Base-by-base conservation (phyloP, 2,113 vertebrate species). In the Ivindomyrus marchei region DNA sequence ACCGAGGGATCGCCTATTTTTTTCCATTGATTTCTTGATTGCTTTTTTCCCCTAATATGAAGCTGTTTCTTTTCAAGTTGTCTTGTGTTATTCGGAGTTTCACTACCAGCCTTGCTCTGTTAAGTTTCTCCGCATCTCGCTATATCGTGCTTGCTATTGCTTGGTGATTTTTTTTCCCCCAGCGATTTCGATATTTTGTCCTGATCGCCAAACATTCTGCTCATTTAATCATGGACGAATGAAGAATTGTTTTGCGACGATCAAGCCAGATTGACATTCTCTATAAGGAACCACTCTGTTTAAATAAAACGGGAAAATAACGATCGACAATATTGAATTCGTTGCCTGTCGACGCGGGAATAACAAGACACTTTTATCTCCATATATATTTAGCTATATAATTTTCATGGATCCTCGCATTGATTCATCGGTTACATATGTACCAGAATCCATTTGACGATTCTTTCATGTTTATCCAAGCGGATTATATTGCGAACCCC, bases 61-160 rank as follows among this genome's bases (percentile, higher is more conserved):
- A 70, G 56, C 62, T 8, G 39, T 77, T 88, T 77, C 17, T 89
- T 19, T 66, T 3, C 62, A 52, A 50, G 66, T 45, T 50, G 27
- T 31, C 39, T n/a, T 39, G 21, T 50, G 24, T 15, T 84, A 84
- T 89, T 56, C 74, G 31, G 36, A 89, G 39, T 85, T 62, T 62
- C 36, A 89, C 24, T 47, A 24, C 21, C 77, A 47, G 11, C 21
- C 42, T 31, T 10, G 42, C 36, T 21, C 80, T 88, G 83, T 88
- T 88, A 87, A 89, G 90, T 90, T 80, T 80, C 87, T 15, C 58
- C 88, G 87, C 89, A 27, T 87, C 90, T 66, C 91, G 47, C 56
- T 92, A 91, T 9, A 45, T 87, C 53, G 85, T 90, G 93, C 90
- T 92, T 93, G n/a, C 84, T 88, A 52, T 90, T 84, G 42, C 89